Base-by-base conservation (phyloP, 1,140 invertebrate genomes). In the Bacillus rossius region DNA sequence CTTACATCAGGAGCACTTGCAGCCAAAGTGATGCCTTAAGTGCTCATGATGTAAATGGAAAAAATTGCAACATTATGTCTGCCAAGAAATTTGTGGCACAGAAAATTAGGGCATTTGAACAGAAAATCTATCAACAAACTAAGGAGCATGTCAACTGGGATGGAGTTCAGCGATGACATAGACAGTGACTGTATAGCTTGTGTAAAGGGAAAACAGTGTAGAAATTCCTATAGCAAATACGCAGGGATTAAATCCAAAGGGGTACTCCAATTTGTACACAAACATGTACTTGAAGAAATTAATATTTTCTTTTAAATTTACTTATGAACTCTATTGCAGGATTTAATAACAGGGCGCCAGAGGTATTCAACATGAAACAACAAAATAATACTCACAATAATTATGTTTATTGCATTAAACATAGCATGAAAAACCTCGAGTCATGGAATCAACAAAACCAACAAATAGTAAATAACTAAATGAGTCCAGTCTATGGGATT, bases 181-280 rank as follows among this genome's bases (percentile, higher is more conserved):
- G 57, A 56, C 19, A 26, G 53, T 8, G 22, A 42, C n/a, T 72
- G 69, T 60, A 59, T 61, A 10, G 61, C 63, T 13, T 72, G 70
- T 55, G 1, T 66, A 0, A 51, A 63, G 55, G 63, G 68, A 20
- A 72, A 73, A 62, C 59, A 64, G 52, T 53, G 51, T 34, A 60
- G 62, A 40, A 8, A 25, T 0, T 54, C 64, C 1, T 71, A 72
- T 42, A 51, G 26, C n/a, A 51, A 16, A 22, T 58, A 53, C 5
- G 50, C 47, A 50, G 42, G 37, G 5, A 63, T 59, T 40, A 57
- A 59, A 50, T 37, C 55, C 29, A 50, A 51, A 0, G 26, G 58
- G 20, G 48, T 59, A 14, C 60, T 64, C 22, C 64, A 2, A 1
- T n/a, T n/a, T n/a, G n/a, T n/a, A n/a, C n/a, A n/a, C n/a, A n/a